Evolutionary conservation across 2,888 invertebrate species (phyloP).

Genomic region (Acrocera orbiculus): DNA sequence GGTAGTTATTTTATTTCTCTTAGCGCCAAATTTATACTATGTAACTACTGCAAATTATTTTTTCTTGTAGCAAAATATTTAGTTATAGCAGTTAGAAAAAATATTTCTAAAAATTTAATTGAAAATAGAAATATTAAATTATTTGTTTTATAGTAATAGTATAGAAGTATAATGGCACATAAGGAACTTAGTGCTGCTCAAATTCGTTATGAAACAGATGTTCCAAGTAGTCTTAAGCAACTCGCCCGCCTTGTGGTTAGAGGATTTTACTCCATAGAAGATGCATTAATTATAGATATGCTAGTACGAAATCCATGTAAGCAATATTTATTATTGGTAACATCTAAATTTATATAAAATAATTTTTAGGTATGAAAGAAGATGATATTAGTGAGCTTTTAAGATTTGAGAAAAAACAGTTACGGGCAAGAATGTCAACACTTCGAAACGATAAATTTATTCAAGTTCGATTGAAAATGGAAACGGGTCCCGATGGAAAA

Average conservation of each 20-base stretch:
- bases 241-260: slow-evolving; percentile 77
- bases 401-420: slow-evolving; percentile 86
- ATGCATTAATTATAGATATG: slow-evolving; percentile 89
- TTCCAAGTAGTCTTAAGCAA: slow-evolving; percentile 85
- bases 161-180: too few species aligned
- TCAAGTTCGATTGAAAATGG: slow-evolving; percentile 82
- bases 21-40: too few species aligned
- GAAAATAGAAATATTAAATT: too few species aligned
- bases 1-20: too few species aligned
- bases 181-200: slow-evolving; percentile 42
- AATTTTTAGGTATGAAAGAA: slow-evolving; percentile 56
- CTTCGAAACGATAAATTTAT: slow-evolving; percentile 86
- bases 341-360: neutral
- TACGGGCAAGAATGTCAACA: slow-evolving; percentile 69
- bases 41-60: too few species aligned
- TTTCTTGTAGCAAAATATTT: too few species aligned
- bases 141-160: too few species aligned
- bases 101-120: too few species aligned
- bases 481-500: slow-evolving; percentile 84
- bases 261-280: slow-evolving; percentile 87
- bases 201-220: slow-evolving; percentile 68
- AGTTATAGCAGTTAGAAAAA: too few species aligned
- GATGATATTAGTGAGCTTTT: slow-evolving; percentile 79
- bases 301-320: slow-evolving; percentile 84
- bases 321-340: slow-evolving; percentile 7